Evolutionary conservation across 1,140 invertebrate species (phyloP).

Genomic region (Carcinoscorpius rotundicauda): DNA sequence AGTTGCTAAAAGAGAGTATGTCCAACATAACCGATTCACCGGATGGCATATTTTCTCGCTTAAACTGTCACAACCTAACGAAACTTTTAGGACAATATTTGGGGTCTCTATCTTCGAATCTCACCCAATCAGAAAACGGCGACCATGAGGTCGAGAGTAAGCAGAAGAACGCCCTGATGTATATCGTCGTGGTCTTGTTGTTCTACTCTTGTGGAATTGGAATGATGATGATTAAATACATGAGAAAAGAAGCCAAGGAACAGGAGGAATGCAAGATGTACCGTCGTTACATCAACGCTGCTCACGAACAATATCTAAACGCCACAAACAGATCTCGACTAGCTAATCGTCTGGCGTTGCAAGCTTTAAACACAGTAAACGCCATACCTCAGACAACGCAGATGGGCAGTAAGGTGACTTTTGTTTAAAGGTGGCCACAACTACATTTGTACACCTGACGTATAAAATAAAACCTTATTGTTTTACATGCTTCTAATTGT

Average conservation of each 20-base stretch:
- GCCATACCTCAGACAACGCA: conserved; percentile 26
- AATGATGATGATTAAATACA: conserved; percentile 29
- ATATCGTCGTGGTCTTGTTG: conserved; percentile 28
- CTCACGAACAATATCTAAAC: conserved; percentile 18
- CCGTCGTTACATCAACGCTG: conserved; percentile 23
- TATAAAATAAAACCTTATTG: no score
- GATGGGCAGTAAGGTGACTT: conserved; percentile 25
- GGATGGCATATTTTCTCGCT: no score
- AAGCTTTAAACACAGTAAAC: conserved; percentile 28
- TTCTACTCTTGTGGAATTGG: conserved; percentile 29
- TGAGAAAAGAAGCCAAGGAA: conserved; percentile 26
- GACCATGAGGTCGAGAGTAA: background rate
- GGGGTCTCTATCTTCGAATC: no score
- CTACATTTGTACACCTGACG: no score
- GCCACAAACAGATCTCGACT: conserved; percentile 22
- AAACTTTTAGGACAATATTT: no score
- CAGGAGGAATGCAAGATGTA: conserved; percentile 26
- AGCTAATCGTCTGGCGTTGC: conserved; percentile 26
- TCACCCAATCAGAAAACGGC: no score
- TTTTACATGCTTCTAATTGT: no score
- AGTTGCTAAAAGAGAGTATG: no score
- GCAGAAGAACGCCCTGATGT: conserved; percentile 26
- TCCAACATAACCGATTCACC: no score
- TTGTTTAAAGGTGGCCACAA: conserved; percentile 19
- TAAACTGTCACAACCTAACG: no score